Percentiles rank a stretch among this genome's conserved stretches.
Conservation (phyloP, 1,140 invertebrate genomes). For the Alviniconcha marisindica region DNA sequence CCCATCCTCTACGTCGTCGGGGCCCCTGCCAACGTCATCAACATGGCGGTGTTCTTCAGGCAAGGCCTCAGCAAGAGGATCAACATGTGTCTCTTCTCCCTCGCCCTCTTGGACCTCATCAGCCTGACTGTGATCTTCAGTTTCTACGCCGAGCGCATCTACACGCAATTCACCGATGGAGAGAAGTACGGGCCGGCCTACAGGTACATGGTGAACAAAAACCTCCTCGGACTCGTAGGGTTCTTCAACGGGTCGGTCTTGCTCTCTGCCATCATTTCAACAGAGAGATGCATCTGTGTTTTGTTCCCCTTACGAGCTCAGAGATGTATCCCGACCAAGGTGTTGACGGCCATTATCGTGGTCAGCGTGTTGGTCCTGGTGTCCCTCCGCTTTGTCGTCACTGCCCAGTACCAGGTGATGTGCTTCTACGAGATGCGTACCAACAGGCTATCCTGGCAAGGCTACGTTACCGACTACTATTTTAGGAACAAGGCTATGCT, state of each 20-base stretch:
- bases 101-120: not conserved
- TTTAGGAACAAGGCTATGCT: not conserved
- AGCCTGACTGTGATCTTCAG: not conserved
- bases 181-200: not conserved
- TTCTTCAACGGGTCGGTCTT: not conserved
- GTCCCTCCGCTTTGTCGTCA: not conserved
- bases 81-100: slow-evolving; percentile 25
- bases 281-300: slow-evolving; percentile 25
- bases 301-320: slow-evolving; percentile 14
- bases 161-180: not conserved
- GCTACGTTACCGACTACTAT: slow-evolving; percentile 8
- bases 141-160: not conserved
- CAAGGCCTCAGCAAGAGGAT: slow-evolving; percentile 22
- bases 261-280: not conserved
- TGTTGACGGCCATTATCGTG: not conserved
- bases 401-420: slow-evolving; percentile 5
- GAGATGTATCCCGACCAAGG: not conserved
- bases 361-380: not conserved
- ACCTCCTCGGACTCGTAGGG: not conserved
- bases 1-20: not conserved
- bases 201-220: not conserved
- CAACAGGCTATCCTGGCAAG: not conserved
- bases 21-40: not conserved
- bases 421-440: slow-evolving; percentile 18
- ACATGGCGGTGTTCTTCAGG: slow-evolving; percentile 23